Percentiles rank a stretch among this genome's conserved stretches.
phyloP scores from a whole-genome alignment of 2,113 vertebrate genomes.

The Clarias macrocephalus region DNA sequence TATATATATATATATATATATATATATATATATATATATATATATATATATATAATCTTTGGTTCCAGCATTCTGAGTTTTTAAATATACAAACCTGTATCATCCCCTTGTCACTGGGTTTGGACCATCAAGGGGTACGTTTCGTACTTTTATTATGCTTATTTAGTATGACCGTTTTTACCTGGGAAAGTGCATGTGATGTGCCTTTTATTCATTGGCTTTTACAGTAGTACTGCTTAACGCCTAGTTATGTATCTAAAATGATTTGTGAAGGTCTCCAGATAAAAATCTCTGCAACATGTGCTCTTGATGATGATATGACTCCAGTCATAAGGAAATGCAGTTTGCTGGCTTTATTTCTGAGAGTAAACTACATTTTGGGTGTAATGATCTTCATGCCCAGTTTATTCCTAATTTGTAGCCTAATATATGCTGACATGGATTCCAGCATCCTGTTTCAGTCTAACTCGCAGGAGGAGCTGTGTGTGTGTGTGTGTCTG shows the following conservation, averaged over 20 bases:
- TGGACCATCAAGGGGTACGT: background rate
- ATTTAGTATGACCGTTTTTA: background rate
- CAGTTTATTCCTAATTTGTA: slow-evolving; percentile 16
- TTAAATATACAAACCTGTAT: background rate
- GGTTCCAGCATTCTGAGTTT: background rate
- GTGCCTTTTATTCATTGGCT: background rate
- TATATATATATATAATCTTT: background rate
- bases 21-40: background rate
- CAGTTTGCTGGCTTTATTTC: background rate
- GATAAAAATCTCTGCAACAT: background rate
- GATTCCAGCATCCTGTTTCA: background rate
- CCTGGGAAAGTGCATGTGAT: background rate
- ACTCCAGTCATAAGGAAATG: background rate
- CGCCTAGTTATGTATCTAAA: background rate
- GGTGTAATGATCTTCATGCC: background rate
- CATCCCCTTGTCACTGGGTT: background rate
- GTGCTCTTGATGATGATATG: background rate
- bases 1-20: background rate
- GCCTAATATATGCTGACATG: slow-evolving; percentile 1
- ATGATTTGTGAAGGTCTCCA: background rate
- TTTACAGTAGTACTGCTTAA: background rate
- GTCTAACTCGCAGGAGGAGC: background rate
- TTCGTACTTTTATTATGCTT: background rate
- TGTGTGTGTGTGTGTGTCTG: background rate
- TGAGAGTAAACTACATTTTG: background rate